Conservation (phyloP, 2,113 vertebrate species). For the Orycteropus afer region DNA sequence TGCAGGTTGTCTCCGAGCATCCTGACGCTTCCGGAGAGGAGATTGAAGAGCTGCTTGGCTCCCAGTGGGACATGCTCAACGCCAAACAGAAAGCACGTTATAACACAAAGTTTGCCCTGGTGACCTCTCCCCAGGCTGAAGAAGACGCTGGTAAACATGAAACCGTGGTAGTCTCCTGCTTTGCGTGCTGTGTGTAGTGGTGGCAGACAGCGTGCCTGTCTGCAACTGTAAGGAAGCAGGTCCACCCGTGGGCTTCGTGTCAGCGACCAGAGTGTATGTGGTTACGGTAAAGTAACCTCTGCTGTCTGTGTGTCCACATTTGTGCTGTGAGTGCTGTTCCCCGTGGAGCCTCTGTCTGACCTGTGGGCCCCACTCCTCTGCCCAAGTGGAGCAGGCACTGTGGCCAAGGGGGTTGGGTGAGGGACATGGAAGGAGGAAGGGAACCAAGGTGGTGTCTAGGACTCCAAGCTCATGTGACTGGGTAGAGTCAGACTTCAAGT, state of each 20-base stretch:
- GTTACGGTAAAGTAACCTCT: too few relatives aligned
- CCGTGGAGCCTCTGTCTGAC: constrained; percentile 72
- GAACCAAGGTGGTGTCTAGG: background rate
- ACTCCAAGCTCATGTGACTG: background rate
- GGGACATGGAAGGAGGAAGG: background rate
- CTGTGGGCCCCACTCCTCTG: constrained; percentile 76
- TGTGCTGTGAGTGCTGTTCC: constrained; percentile 75
- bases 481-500: too few relatives aligned
- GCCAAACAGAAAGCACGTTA: constrained; percentile 90
- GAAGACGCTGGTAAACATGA: constrained; percentile 87
- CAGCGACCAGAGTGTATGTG: too few relatives aligned
- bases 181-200: constrained; percentile 74
- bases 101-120: constrained; percentile 89
- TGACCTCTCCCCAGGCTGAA: constrained; percentile 85
- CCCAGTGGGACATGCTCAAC: constrained; percentile 89
- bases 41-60: constrained; percentile 89
- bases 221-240: constrained; percentile 74
- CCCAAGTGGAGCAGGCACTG: constrained; percentile 76
- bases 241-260: too few relatives aligned
- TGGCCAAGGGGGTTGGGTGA: constrained; percentile 10
- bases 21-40: constrained; percentile 88
- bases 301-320: constrained; percentile 73
- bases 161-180: constrained; percentile 81
- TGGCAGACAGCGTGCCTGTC: constrained; percentile 70
- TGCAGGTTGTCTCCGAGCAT: constrained; percentile 88